Evolutionary conservation across 2,888 invertebrate species (phyloP).

Genomic region (Pyralis farinalis): DNA sequence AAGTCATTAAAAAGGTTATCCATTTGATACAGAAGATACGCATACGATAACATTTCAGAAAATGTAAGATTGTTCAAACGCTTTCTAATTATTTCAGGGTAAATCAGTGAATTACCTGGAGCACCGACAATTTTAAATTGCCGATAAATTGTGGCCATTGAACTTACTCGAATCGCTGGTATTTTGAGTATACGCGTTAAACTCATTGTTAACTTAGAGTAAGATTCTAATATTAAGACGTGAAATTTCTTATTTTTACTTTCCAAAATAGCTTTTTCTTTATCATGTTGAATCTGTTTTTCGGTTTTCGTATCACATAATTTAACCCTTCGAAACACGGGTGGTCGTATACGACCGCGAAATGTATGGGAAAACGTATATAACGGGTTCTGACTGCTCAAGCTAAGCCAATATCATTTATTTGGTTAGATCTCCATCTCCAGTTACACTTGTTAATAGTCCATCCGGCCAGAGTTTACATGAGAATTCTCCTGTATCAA

Average conservation of each 20-base stretch:
- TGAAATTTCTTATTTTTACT: constrained; percentile 29
- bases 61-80: constrained; percentile 27
- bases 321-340: constrained; percentile 16
- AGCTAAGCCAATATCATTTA: no score
- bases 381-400: no score
- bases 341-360: no score
- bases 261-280: constrained; percentile 14
- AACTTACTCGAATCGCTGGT: constrained; percentile 46
- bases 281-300: constrained; percentile 5
- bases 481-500: constrained; percentile 45
- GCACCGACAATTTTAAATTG: no score
- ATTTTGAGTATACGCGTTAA: constrained; percentile 36
- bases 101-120: constrained; percentile 32
- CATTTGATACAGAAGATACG: constrained; percentile 13
- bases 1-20: not conserved
- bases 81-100: constrained; percentile 25
- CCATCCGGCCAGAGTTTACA: constrained; percentile 26
- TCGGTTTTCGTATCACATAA: constrained; percentile 13
- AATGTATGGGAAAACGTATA: no score
- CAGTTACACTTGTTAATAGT: no score
- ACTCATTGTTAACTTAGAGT: constrained; percentile 24
- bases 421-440: no score
- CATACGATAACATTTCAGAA: constrained; percentile 32
- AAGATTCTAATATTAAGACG: constrained; percentile 40
- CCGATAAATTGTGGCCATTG: constrained; percentile 30